These are phyloP conservation scores for Protobothrops flavoviridis DNA, from an alignment of 2,113 vertebrate genomes.

Conservation along the genomic window DNA sequence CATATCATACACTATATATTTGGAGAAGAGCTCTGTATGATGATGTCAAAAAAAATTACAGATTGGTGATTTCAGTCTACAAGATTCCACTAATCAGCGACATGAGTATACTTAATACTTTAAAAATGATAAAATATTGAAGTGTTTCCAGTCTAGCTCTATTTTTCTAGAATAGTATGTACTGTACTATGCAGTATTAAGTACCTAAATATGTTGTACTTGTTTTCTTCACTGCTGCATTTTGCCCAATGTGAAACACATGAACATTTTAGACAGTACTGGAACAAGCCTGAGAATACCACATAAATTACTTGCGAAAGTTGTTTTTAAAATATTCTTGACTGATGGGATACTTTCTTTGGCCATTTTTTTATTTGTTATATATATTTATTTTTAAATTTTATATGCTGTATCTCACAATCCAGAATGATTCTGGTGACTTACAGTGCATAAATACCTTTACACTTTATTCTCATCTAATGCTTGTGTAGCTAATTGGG, in stretches of 20 bases:
- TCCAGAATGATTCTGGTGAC: not conserved
- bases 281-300: not conserved
- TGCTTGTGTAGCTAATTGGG: not conserved
- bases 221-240: not conserved
- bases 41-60: not conserved
- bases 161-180: not conserved
- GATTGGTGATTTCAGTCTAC: not conserved
- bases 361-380: too few species aligned
- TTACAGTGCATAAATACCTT: not conserved
- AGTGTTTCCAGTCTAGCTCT: not conserved
- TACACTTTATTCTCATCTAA: not conserved
- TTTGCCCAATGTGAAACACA: not conserved
- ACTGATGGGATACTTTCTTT: not conserved
- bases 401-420: not conserved
- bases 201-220: not conserved
- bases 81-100: not conserved
- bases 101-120: not conserved
- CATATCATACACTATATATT: not conserved
- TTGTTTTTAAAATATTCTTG: not conserved
- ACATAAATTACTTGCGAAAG: not conserved
- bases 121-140: not conserved
- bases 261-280: not conserved
- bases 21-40: not conserved
- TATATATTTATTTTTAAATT: not conserved
- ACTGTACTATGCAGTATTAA: not conserved